A percentile compares a stretch with the other conserved stretches of the same genome.
phyloP scores from a whole-genome alignment of 2,113 vertebrate species.

The Rhombomys opimus region DNA sequence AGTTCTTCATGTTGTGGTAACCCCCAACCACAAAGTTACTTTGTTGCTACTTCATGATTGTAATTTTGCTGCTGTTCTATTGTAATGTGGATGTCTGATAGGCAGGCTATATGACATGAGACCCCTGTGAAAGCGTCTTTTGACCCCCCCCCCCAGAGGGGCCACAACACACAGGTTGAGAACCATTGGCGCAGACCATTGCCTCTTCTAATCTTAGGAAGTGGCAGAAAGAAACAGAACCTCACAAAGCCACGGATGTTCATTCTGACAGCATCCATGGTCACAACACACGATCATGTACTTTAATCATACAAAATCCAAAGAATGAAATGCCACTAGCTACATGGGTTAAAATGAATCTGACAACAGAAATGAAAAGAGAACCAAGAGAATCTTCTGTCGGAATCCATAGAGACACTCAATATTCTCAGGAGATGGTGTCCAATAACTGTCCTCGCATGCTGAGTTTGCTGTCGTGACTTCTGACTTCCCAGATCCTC shows the following conservation, averaged over 20 bases:
- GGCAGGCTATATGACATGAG: neutral
- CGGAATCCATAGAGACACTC: slow-evolving; percentile 70
- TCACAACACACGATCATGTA: slow-evolving; percentile 84
- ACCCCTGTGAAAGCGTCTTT: neutral
- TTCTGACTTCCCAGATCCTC: slow-evolving; percentile 60
- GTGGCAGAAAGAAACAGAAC: slow-evolving; percentile 80
- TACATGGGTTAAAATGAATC: slow-evolving; percentile 81
- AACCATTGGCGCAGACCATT: neutral
- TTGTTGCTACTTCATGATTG: neutral
- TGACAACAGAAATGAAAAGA: slow-evolving; percentile 67
- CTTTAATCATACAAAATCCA: slow-evolving; percentile 82
- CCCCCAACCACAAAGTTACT: neutral
- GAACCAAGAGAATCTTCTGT: slow-evolving; percentile 48
- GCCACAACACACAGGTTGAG: neutral
- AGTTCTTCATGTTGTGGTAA: neutral
- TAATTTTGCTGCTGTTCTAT: neutral
- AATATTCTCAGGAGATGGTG: slow-evolving; percentile 43
- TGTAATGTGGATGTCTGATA: neutral
- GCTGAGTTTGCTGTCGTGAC: slow-evolving; percentile 57
- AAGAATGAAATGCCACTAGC: slow-evolving; percentile 73
- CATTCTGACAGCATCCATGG: slow-evolving; percentile 79
- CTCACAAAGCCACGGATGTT: slow-evolving; percentile 77
- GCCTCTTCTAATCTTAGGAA: slow-evolving; percentile 74
- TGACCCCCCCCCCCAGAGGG: too few species aligned
- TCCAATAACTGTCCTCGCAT: slow-evolving; percentile 64